Evolutionary conservation across 1,140 invertebrate genomes (phyloP).

Genomic region (Heliconius hewitsoni): DNA sequence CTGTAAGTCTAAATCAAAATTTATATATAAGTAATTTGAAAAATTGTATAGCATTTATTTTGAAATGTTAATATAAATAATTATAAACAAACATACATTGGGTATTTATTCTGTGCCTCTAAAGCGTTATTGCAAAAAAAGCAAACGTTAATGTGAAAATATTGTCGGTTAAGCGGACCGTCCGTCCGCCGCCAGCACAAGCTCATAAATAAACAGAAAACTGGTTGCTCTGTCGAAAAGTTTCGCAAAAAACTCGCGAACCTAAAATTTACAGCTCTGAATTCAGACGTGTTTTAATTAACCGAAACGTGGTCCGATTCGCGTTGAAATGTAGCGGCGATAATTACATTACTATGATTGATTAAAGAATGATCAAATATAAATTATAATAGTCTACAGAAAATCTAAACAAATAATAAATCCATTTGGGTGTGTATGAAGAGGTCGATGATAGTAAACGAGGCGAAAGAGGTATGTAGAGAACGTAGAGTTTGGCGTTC

Average conservation of each 20-base stretch:
- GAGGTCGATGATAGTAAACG: too few species aligned
- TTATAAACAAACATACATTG: not conserved
- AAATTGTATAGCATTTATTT: not conserved
- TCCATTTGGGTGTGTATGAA: too few species aligned
- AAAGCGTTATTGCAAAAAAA: constrained; percentile 62
- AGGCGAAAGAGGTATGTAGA: too few species aligned
- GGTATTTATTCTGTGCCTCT: constrained; percentile 46
- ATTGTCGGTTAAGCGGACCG: constrained; percentile 66
- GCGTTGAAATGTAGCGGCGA: constrained; percentile 40
- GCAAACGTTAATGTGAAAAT: constrained; percentile 71
- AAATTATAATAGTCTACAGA: not conserved
- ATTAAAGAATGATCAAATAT: constrained; percentile 14
- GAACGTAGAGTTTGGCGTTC: too few species aligned
- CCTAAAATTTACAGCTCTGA: constrained; percentile 72
- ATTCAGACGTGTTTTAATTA: constrained; percentile 77
- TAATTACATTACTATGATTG: constrained; percentile 46
- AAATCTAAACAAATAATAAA: not conserved
- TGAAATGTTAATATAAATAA: not conserved
- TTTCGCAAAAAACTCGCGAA: constrained; percentile 69
- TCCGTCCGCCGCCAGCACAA: constrained; percentile 63
- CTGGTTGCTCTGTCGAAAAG: constrained; percentile 77
- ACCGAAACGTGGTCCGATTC: constrained; percentile 53
- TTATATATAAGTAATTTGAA: not conserved
- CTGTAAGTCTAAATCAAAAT: not conserved
- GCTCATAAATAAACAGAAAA: constrained; percentile 79